Conservation (phyloP, 2,113 vertebrate genomes). For the Caretta caretta region DNA sequence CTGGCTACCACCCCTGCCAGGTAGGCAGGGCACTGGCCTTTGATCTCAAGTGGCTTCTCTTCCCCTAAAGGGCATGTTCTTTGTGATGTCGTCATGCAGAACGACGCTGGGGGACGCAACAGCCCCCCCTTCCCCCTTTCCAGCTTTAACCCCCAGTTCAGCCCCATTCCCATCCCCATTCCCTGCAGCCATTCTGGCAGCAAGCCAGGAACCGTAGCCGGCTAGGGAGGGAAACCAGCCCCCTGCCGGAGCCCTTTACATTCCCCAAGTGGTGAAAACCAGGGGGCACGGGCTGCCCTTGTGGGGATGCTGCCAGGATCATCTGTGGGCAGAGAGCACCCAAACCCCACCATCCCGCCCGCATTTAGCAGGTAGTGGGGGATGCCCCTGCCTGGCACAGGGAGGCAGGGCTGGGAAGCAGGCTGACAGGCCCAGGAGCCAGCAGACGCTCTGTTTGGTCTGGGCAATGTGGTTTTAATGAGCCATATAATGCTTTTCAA, state of each 20-base stretch:
- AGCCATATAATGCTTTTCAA: constrained; percentile 59
- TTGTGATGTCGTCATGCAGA: neutral
- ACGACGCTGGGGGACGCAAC: neutral
- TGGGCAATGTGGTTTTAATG: constrained; percentile 59
- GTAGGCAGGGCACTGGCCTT: neutral
- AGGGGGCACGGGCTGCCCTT: neutral
- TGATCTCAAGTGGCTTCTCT: neutral
- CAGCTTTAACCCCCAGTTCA: neutral
- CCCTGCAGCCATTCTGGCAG: neutral
- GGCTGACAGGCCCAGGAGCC: neutral
- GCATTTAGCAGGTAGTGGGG: neutral
- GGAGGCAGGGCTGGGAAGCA: neutral
- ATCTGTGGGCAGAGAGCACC: neutral
- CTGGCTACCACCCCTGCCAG: neutral
- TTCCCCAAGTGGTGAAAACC: neutral
- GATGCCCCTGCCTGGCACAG: neutral
- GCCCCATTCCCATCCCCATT: no score
- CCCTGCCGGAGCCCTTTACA: neutral
- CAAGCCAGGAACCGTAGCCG: neutral
- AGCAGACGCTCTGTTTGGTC: constrained; percentile 10
- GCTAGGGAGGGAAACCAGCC: neutral
- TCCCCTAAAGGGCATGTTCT: neutral
- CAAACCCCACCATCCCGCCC: neutral
- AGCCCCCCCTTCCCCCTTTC: neutral
- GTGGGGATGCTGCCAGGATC: neutral